Evolutionary conservation across 2,888 invertebrate genomes (phyloP).

Genomic region (Andricus quercusramuli): DNA sequence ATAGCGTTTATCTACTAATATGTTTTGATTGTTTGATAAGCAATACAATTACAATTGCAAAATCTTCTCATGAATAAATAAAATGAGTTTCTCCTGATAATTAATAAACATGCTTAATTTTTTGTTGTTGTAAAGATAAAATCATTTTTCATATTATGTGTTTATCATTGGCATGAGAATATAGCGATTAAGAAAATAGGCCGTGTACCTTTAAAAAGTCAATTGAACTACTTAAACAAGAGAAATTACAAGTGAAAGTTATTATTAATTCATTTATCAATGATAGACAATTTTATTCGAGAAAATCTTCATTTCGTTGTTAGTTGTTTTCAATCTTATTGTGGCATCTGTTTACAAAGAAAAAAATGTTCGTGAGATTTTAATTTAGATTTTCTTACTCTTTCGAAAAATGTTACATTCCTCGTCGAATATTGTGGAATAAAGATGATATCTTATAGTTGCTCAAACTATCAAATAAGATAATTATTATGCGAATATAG

Average conservation of each 20-base stretch:
- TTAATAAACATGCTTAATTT: neutral
- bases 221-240: neutral
- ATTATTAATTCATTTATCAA: neutral
- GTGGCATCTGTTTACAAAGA: too few relatives aligned
- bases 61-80: neutral
- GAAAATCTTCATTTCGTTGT: neutral
- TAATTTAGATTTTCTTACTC: neutral
- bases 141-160: too few relatives aligned
- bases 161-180: too few relatives aligned
- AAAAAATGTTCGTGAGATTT: neutral
- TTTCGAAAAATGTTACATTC: neutral
- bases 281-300: neutral
- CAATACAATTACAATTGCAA: neutral
- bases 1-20: neutral
- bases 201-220: neutral
- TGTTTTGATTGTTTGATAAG: neutral
- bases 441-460: neutral
- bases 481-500: constrained; percentile 1
- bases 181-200: too few relatives aligned
- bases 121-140: too few relatives aligned
- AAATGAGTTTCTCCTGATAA: neutral
- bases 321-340: too few relatives aligned
- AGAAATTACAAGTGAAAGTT: neutral
- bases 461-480: neutral
- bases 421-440: neutral